Percentiles rank a stretch among this genome's conserved stretches.
Evolutionary conservation across 1,140 invertebrate species (phyloP).

Genomic region (Atta texana): DNA sequence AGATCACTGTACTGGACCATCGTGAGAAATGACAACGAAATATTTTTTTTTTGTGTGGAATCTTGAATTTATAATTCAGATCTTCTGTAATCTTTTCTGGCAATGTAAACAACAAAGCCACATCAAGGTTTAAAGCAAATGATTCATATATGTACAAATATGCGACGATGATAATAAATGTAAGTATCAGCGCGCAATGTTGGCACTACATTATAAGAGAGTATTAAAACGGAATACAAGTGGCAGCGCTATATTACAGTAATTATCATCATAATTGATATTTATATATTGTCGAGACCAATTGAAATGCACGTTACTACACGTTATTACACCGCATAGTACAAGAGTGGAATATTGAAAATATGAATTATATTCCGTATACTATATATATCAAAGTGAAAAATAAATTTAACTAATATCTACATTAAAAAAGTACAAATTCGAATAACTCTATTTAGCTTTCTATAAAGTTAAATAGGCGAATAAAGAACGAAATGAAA

Average conservation of each 20-base stretch:
- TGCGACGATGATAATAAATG: not conserved
- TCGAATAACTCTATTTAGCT: not conserved
- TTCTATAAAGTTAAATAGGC: no score
- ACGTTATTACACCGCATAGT: not conserved
- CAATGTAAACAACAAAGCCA: constrained; percentile 30
- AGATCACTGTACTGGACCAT: not conserved
- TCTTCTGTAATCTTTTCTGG: not conserved
- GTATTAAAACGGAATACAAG: not conserved
- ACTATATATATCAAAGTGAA: not conserved
- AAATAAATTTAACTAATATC: constrained; percentile 19
- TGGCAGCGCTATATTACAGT: not conserved
- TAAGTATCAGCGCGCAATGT: not conserved
- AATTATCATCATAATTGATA: not conserved
- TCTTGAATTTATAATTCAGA: not conserved
- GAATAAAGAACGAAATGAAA: not conserved
- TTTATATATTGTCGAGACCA: not conserved
- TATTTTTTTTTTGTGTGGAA: not conserved
- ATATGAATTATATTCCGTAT: not conserved
- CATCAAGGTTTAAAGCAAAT: constrained; percentile 21
- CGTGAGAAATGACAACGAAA: constrained; percentile 19
- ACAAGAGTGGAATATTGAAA: not conserved
- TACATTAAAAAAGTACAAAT: not conserved
- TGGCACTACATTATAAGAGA: not conserved
- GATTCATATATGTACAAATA: constrained; percentile 34
- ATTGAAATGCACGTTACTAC: not conserved